A percentile compares a stretch with the other conserved stretches of the same genome.
These are phyloP conservation scores for Scaptodrosophila lebanonensis DNA, from an alignment of 1,140 invertebrate genomes.

Conservation along the genomic window DNA sequence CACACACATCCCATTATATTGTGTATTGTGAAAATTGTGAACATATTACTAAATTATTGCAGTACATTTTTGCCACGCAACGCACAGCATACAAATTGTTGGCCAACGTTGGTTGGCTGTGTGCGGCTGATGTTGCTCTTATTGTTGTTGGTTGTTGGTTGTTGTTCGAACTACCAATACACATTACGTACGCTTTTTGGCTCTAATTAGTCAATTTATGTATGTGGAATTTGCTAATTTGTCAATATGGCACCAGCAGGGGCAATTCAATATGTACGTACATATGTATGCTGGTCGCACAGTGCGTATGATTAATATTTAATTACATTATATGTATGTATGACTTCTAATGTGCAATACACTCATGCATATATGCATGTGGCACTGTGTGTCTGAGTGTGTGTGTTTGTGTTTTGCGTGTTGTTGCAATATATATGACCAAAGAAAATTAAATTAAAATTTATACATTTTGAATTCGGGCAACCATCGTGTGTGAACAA, in stretches of 20 bases:
- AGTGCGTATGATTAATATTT: constrained; percentile 70
- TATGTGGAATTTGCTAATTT: constrained; percentile 62
- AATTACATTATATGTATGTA: constrained; percentile 57
- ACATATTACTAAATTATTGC: no score
- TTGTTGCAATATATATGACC: constrained; percentile 23
- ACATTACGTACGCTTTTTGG: constrained; percentile 38
- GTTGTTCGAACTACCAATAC: no score
- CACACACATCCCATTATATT: no score
- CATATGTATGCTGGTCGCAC: constrained; percentile 27
- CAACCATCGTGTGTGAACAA: constrained; percentile 1
- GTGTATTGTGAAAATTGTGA: no score
- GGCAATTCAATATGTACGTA: constrained; percentile 26
- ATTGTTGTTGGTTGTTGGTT: neutral
- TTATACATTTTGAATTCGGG: constrained; percentile 33
- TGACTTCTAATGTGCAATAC: constrained; percentile 36
- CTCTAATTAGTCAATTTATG: constrained; percentile 65
- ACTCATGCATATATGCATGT: neutral
- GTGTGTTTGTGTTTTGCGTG: neutral
- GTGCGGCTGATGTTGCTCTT: neutral
- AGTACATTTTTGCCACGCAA: no score
- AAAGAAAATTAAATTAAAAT: constrained; percentile 60
- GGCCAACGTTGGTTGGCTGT: no score
- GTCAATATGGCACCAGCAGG: constrained; percentile 32
- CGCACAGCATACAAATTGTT: no score
- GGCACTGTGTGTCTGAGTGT: neutral